Evolutionary conservation across 2,113 vertebrate species (phyloP).

Genomic region (Xerus inauris): DNA sequence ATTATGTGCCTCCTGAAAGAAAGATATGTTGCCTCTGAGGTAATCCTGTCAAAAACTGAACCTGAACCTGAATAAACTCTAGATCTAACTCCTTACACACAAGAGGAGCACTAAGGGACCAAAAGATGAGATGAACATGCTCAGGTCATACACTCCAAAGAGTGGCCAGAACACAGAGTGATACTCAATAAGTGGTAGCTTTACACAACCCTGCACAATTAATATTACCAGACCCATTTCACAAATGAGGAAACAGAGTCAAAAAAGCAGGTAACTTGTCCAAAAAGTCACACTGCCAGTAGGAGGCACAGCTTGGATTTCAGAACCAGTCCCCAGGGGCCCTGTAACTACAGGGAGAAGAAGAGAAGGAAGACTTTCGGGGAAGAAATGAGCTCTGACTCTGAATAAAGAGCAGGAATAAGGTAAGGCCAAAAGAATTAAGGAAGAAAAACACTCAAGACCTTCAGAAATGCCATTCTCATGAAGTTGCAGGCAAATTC

Average conservation of each 20-base stretch:
- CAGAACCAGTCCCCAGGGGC: not conserved
- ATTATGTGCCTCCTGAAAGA: not conserved
- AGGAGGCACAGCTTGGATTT: not conserved
- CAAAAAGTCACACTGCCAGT: not conserved
- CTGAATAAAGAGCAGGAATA: not conserved
- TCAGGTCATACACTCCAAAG: not conserved
- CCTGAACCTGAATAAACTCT: not conserved
- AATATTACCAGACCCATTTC: constrained; percentile 1
- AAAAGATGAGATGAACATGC: not conserved
- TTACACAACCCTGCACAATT: not conserved
- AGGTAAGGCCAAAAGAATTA: not conserved
- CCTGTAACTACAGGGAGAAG: not conserved
- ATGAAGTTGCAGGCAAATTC: constrained; percentile 41
- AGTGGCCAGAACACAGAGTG: not conserved
- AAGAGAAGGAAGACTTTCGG: not conserved
- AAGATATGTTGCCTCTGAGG: not conserved
- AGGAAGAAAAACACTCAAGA: constrained; percentile 11
- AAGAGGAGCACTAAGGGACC: not conserved
- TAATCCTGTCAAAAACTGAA: not conserved
- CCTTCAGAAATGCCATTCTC: constrained; percentile 39
- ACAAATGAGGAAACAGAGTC: not conserved
- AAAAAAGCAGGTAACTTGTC: not conserved
- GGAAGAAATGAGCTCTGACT: constrained; percentile 22
- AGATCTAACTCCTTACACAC: not conserved
- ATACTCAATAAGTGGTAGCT: not conserved